These are phyloP conservation scores for Hyposoter didymator DNA, from an alignment of 2,888 invertebrate species.

Conservation along the genomic window DNA sequence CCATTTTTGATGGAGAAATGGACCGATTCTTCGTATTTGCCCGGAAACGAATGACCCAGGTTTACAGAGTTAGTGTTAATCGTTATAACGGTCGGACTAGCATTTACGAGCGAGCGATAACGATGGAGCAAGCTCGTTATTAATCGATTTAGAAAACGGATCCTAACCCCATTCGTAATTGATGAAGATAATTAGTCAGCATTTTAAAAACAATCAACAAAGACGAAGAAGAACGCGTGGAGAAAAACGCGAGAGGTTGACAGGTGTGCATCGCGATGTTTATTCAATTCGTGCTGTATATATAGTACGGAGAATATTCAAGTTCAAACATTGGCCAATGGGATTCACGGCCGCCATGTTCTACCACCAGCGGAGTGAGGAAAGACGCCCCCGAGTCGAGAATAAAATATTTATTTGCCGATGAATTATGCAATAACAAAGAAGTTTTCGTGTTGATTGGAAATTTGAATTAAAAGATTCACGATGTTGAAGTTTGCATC, in stretches of 20 bases:
- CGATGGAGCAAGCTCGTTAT: not conserved
- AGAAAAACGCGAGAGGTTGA: not conserved
- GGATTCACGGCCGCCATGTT: conserved; percentile 2
- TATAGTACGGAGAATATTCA: not conserved
- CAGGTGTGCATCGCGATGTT: not conserved
- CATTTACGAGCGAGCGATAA: not conserved
- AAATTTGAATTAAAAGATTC: not conserved
- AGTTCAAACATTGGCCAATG: conserved; percentile 14
- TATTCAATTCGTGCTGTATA: not conserved
- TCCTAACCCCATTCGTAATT: not conserved
- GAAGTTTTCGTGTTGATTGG: not conserved
- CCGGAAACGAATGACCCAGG: no score
- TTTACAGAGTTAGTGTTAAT: no score
- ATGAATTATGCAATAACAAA: not conserved
- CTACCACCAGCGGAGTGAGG: not conserved
- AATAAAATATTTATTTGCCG: not conserved
- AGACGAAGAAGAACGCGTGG: not conserved
- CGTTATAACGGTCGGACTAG: no score
- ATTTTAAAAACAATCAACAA: not conserved
- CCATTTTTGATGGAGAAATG: no score
- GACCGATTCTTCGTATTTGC: no score
- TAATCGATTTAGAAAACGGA: not conserved
- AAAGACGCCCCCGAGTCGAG: conserved; percentile 11
- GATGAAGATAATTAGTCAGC: not conserved
- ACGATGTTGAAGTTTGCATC: no score